phyloP scores from a whole-genome alignment of 2,888 invertebrate species.

The Andricus quercusramuli region DNA sequence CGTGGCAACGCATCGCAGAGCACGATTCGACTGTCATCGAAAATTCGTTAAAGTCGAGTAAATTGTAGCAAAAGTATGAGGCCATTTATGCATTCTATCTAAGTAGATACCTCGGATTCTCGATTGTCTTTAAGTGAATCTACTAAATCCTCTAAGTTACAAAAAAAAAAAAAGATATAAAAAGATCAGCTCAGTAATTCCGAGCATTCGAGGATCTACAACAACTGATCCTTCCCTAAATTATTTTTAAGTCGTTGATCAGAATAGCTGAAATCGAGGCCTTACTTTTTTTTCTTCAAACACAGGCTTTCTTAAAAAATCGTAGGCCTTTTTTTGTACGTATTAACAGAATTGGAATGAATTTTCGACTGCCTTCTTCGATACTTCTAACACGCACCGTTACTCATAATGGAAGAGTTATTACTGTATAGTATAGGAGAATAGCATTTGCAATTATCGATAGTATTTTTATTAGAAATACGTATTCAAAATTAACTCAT shows the following conservation, averaged over 20 bases:
- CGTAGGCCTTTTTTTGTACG: not conserved
- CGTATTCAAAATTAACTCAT: conserved; percentile 68
- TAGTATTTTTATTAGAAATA: conserved; percentile 51
- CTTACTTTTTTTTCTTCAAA: not conserved
- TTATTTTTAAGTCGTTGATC: conserved; percentile 1
- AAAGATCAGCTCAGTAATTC: not conserved
- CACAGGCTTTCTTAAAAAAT: not conserved
- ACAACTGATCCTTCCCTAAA: conserved; percentile 6
- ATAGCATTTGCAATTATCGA: conserved; percentile 47
- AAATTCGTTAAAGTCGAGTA: conserved; percentile 13
- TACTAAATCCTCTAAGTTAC: not conserved
- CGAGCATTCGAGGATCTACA: conserved; percentile 14
- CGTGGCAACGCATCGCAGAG: conserved; percentile 7
- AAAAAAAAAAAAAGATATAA: conserved; percentile 6
- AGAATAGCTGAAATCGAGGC: not conserved
- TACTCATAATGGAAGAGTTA: conserved; percentile 44
- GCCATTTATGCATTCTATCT: conserved; percentile 25
- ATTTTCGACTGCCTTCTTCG: conserved; percentile 27
- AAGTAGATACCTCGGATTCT: conserved; percentile 22
- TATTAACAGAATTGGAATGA: conserved; percentile 8
- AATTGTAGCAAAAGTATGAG: conserved; percentile 24
- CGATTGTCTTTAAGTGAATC: conserved; percentile 3
- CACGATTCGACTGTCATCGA: not conserved
- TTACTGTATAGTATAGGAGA: conserved; percentile 51
- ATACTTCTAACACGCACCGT: conserved; percentile 27